These are phyloP conservation scores for Drosophila parthenogenetica DNA, from an alignment of 2,888 invertebrate species.

Conservation along the genomic window DNA sequence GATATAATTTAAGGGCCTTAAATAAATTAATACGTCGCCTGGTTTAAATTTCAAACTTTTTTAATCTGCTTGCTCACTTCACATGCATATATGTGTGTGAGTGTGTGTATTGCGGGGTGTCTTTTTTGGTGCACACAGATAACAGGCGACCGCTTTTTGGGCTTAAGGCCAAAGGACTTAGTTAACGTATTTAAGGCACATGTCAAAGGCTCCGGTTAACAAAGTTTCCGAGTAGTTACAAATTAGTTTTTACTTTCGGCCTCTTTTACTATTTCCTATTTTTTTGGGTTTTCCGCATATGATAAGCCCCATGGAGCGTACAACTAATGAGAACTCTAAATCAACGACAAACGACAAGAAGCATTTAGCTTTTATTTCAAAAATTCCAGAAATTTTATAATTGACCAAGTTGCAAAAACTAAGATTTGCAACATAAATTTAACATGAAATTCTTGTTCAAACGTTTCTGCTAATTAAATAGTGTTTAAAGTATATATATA, in stretches of 20 bases:
- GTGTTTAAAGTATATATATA: too few species aligned
- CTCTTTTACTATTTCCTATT: constrained; percentile 11
- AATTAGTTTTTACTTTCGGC: constrained; percentile 70
- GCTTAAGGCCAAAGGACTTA: constrained; percentile 73
- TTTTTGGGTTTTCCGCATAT: constrained; percentile 26
- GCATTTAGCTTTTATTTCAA: constrained; percentile 10
- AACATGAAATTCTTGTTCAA: too few species aligned
- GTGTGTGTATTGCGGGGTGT: constrained; percentile 13
- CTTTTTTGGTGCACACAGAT: constrained; percentile 54
- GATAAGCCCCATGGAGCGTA: constrained; percentile 38
- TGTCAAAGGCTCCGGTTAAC: constrained; percentile 68
- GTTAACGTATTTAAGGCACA: constrained; percentile 70
- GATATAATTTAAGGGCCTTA: constrained; percentile 81
- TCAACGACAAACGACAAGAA: constrained; percentile 34
- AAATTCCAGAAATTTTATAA: constrained; percentile 29
- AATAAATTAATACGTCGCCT: constrained; percentile 75
- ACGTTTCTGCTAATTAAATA: too few species aligned
- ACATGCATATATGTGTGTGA: constrained; percentile 17
- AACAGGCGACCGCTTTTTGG: constrained; percentile 54
- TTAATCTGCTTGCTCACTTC: constrained; percentile 71
- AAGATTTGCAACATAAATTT: not conserved
- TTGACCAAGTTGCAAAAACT: constrained; percentile 16
- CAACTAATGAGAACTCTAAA: constrained; percentile 42
- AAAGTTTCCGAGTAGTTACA: constrained; percentile 68
- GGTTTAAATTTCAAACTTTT: constrained; percentile 76